Base-by-base conservation (phyloP, 2,888 invertebrate species). In the Escarpia spicata region DNA sequence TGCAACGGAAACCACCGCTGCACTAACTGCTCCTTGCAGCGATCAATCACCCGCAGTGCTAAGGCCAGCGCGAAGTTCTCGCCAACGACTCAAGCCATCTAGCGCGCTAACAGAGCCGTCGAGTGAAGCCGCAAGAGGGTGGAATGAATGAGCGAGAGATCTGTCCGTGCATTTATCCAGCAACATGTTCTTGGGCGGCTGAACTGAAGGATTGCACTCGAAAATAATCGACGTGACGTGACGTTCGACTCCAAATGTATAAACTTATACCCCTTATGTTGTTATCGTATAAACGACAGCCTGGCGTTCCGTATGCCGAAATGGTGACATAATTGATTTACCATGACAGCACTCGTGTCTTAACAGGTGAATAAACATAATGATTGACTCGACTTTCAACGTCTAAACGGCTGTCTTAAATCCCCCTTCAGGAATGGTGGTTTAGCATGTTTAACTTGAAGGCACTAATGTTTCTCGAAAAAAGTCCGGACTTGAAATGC, bases 351-450 rank as follows among this genome's bases (percentile, higher is more conserved):
- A 52, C 8, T 52, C 52, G 52, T 52, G 15, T 15, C 52, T 15
- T 12, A 52, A 52, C 52, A 52, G 52, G 12, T 52, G 52, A 15
- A 52, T 52, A 52, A 52, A 52, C 52, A 52, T 52, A 52, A 52
- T 52, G 52, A 15, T n/a, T 75, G 8, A n/a, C 75, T 75, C 19
- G 19, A n/a, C 26, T 75, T 75, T 26, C 75, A n/a, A 26, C 26
- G 75, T 75, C n/a, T 75, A 75, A 75, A 75, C 75, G 75, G 75
- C 75, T 75, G 75, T 6, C 75, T 75, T 75, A 75, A 75, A 75
- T 75, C 26, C 26, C n/a, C 75, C 75, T 26, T 75, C 19, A 4
- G 75, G 6, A 26, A 75, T 26, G 26, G 75, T 26, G 75, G n/a
- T 12, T 52, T 12, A 52, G 12, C 52, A 6, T 26, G 19, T 26